These are phyloP conservation scores for Nematopogon swammerdamellus DNA, from an alignment of 2,888 invertebrate species.

Conservation along the genomic window DNA sequence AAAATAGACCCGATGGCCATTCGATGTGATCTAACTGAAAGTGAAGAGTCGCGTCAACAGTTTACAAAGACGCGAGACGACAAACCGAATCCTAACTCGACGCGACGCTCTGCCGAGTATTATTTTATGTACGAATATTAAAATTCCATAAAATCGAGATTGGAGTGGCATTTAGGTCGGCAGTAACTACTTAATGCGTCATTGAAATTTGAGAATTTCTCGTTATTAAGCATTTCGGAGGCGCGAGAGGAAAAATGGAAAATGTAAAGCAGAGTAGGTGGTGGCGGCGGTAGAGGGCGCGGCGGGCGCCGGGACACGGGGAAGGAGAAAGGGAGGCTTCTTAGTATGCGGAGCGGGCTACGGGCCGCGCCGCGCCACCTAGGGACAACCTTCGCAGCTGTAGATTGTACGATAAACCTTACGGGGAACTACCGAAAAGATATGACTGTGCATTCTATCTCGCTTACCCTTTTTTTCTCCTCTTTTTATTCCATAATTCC, in stretches of 20 bases:
- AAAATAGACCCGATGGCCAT: too few species aligned
- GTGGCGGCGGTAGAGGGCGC: constrained; percentile 1
- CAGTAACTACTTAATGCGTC: constrained; percentile 15
- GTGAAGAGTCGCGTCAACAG: too few species aligned
- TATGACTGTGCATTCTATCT: constrained; percentile 1
- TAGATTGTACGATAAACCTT: constrained; percentile 2
- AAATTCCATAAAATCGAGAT: neutral
- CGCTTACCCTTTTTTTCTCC: neutral
- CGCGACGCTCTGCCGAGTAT: too few species aligned
- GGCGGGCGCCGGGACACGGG: constrained; percentile 8
- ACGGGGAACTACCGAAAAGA: constrained; percentile 2
- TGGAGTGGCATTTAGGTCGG: neutral
- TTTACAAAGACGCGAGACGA: too few species aligned
- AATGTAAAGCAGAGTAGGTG: neutral
- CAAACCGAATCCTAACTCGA: too few species aligned
- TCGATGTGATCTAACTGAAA: too few species aligned
- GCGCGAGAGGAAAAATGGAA: constrained; percentile 3
- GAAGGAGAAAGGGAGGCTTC: too few species aligned
- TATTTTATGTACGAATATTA: too few species aligned
- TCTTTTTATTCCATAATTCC: constrained; percentile 2
- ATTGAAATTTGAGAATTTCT: constrained; percentile 19
- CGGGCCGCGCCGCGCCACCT: neutral
- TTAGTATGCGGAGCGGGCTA: constrained; percentile 16
- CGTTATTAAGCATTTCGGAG: constrained; percentile 7
- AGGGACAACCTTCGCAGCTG: constrained; percentile 1